Percentiles rank a stretch among this genome's conserved stretches.
These are phyloP conservation scores for Elephas maximus DNA, from an alignment of 2,113 vertebrate genomes.

Conservation along the genomic window DNA sequence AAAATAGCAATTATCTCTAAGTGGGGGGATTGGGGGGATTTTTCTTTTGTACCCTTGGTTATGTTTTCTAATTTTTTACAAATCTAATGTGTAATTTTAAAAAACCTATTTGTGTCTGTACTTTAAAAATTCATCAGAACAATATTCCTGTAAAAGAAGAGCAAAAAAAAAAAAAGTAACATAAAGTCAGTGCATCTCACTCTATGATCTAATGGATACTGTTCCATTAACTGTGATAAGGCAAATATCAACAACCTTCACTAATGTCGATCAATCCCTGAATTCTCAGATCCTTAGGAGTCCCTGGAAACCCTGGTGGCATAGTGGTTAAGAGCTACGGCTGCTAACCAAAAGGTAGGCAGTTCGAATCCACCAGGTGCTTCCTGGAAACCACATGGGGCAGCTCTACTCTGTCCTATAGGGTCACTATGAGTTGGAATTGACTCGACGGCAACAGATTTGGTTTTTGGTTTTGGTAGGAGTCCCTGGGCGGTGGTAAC, in stretches of 20 bases:
- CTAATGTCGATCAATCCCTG: neutral
- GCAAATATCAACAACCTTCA: neutral
- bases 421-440: no score
- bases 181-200: neutral
- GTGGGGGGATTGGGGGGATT: neutral
- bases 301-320: no score
- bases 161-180: no score
- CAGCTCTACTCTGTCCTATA: no score
- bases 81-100: neutral
- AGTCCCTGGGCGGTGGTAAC: no score
- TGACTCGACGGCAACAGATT: no score
- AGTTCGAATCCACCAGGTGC: no score
- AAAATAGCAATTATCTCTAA: neutral
- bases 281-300: neutral
- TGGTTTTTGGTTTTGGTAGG: neutral
- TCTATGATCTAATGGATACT: neutral
- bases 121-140: neutral
- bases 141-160: neutral
- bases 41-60: constrained; percentile 15
- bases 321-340: no score
- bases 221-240: neutral
- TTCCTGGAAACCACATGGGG: no score
- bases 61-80: neutral
- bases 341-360: no score
- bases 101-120: neutral